A percentile compares a stretch with the other conserved stretches of the same genome.
Conservation (phyloP, 2,888 invertebrate genomes). For the Diogma glabrata region DNA sequence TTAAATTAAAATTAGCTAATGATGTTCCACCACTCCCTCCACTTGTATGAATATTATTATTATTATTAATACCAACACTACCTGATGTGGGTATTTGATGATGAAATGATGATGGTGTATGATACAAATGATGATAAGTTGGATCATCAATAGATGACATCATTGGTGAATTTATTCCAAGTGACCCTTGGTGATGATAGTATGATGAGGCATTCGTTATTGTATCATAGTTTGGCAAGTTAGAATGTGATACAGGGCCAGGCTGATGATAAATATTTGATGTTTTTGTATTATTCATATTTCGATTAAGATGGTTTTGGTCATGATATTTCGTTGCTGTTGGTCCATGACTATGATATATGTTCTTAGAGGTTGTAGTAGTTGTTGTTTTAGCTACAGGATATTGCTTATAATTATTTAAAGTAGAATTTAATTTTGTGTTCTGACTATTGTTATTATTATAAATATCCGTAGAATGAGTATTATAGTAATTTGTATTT, state of each 20-base stretch:
- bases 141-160: conserved; percentile 5
- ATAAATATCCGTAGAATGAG: background rate
- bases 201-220: conserved; percentile 1
- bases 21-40: conserved; percentile 16
- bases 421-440: background rate
- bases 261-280: no score
- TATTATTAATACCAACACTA: background rate
- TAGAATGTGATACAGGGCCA: no score
- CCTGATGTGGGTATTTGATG: conserved; percentile 2
- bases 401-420: conserved; percentile 1
- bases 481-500: background rate
- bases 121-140: conserved; percentile 3
- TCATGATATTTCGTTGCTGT: no score
- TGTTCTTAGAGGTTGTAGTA: no score
- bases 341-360: background rate
- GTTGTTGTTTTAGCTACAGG: no score
- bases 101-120: background rate
- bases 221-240: background rate
- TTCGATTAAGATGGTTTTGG: conserved; percentile 2
- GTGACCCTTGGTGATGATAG: background rate
- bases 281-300: background rate
- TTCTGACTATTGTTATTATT: conserved; percentile 7
- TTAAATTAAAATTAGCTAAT: conserved; percentile 67
- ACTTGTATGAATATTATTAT: background rate
- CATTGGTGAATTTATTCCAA: background rate